Base-by-base conservation (phyloP, 2,797 vertebrate genomes). In the Vespertilio murinus region DNA sequence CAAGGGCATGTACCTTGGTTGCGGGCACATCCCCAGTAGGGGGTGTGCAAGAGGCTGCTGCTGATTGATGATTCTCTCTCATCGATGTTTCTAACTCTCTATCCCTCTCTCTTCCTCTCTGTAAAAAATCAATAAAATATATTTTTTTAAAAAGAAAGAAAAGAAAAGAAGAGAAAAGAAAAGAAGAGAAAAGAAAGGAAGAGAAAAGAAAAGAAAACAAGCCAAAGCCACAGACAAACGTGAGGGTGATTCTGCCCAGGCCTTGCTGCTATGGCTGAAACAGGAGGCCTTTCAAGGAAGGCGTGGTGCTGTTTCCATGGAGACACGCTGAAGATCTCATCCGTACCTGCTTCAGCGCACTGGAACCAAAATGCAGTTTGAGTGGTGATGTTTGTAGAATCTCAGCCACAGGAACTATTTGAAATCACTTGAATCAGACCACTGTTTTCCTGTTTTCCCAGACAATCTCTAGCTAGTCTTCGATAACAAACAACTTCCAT, bases 361-460 rank as follows among this genome's bases (percentile, higher is more conserved):
- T 73, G 70, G 23, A 30, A 47, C 8, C 42, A 9, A 20, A 17
- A 64, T 5, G 18, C 42, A 38, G n/a, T 23, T 38, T 42, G 35
- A 38, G 22, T 33, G 61, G 69, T 2, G 28, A 33, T 12, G 52
- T 30, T 16, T 35, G 25, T 5, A 80, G 75, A 49, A 6, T 35
- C 56, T 35, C 75, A 20, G 42, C 13, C 38, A 5, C 12, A 45
- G 59, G 23, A 71, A 64, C 18, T 78, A 11, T 75, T 13, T 30
- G 42, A 85, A 91, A 73, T 49, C 22, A 22, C 33, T 54, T 70
- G 56, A 92, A 25, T 56, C 23, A 82, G 67, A 45, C 10, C 71
- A 11, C 38, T 74, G 38, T 54, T 95, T 94, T 77, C 11, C 38
- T 74, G 38, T 54, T 95, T 94, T 77, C 54, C 35, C 22, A 49